These are phyloP conservation scores for Uropsilus gracilis DNA, from an alignment of 2,113 vertebrate genomes.

Conservation along the genomic window DNA sequence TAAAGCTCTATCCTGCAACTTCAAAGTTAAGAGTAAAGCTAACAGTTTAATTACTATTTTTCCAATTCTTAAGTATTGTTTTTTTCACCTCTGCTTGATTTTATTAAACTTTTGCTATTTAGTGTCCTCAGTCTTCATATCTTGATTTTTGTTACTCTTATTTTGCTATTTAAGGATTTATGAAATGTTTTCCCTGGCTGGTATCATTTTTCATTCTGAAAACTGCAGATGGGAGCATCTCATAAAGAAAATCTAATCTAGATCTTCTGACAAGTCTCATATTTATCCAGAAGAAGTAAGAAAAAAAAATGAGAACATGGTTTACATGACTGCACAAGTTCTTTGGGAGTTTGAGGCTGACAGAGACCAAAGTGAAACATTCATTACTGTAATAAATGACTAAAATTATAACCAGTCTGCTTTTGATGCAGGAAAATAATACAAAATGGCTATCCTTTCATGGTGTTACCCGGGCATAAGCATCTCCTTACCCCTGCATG, in stretches of 20 bases:
- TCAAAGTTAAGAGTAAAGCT: background rate
- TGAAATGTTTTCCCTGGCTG: background rate
- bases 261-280: background rate
- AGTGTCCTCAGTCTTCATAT: background rate
- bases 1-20: background rate
- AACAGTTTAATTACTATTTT: background rate
- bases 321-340: slow-evolving; percentile 36
- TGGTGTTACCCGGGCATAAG: background rate
- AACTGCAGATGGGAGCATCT: background rate
- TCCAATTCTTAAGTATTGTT: background rate
- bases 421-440: slow-evolving; percentile 58
- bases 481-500: slow-evolving; percentile 93
- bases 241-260: background rate
- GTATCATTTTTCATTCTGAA: background rate
- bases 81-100: background rate
- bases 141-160: background rate
- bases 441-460: background rate
- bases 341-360: slow-evolving; percentile 56
- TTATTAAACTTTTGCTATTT: background rate
- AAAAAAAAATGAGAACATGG: background rate
- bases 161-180: background rate
- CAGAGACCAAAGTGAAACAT: slow-evolving; percentile 45
- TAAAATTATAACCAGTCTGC: slow-evolving; percentile 45
- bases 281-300: background rate
- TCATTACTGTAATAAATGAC: slow-evolving; percentile 67